A percentile compares a stretch with the other conserved stretches of the same genome.
Evolutionary conservation across 1,140 invertebrate species (phyloP).

Genomic region (Microvelia longipes): DNA sequence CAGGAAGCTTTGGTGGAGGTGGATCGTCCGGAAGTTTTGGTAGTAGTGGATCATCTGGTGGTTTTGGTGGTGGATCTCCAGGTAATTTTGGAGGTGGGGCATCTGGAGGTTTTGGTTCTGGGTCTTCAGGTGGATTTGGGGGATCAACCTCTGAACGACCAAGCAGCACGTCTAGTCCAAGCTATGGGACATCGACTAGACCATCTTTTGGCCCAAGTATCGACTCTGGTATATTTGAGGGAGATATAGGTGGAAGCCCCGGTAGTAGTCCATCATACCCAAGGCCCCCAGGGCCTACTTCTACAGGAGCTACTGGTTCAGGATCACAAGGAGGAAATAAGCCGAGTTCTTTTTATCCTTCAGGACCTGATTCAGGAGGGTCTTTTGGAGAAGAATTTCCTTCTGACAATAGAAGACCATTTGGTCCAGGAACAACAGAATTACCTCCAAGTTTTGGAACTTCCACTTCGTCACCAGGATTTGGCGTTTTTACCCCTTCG

Average conservation of each 20-base stretch:
- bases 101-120: background rate
- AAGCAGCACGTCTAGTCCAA: background rate
- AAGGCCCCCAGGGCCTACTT: background rate
- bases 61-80: background rate
- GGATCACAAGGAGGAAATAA: background rate
- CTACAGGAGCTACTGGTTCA: background rate
- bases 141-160: background rate
- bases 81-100: conserved; percentile 1
- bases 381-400: conserved; percentile 1
- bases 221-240: background rate
- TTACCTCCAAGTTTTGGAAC: background rate
- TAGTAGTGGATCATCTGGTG: background rate
- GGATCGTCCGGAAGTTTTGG: background rate
- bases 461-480: background rate
- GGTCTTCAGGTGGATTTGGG: background rate
- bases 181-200: background rate
- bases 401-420: background rate
- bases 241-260: background rate
- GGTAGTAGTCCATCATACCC: background rate
- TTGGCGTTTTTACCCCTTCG: background rate
- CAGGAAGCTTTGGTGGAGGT: conserved; percentile 12
- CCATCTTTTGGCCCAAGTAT: background rate
- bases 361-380: background rate
- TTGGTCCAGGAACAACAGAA: background rate
- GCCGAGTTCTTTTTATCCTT: background rate